phyloP scores from a whole-genome alignment of 2,888 invertebrate species.

The Seira sanloemensis region DNA sequence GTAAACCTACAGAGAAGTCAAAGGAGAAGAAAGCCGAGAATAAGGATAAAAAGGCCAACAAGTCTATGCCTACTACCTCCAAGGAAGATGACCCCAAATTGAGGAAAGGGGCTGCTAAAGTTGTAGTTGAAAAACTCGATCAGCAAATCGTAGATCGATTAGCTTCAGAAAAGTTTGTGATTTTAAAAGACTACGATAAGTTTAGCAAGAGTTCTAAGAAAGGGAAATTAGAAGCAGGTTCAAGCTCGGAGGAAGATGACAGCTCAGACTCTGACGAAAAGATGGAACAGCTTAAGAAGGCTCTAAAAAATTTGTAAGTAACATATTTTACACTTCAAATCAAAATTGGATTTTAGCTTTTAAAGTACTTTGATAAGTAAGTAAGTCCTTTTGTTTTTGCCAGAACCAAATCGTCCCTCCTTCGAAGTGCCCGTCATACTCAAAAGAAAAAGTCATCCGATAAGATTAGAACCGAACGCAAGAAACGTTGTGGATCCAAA shows the following conservation, averaged over 20 bases:
- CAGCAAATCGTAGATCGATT: conserved; percentile 9
- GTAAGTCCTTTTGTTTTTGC: no score
- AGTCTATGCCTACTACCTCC: no score
- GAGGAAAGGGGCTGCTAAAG: neutral
- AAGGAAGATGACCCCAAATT: conserved; percentile 38
- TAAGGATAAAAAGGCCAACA: neutral
- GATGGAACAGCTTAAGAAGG: neutral
- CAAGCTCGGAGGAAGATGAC: neutral
- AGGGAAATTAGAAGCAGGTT: neutral
- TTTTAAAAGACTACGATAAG: conserved; percentile 9
- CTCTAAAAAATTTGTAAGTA: conserved; percentile 38
- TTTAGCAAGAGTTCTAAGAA: conserved; percentile 21
- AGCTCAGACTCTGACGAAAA: conserved; percentile 31
- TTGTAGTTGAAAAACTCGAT: conserved; percentile 19
- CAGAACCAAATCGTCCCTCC: no score
- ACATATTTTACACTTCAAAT: neutral
- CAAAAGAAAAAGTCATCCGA: no score
- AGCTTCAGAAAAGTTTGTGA: conserved; percentile 6
- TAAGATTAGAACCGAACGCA: no score
- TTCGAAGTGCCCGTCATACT: no score
- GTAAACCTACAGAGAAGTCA: neutral
- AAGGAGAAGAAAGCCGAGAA: neutral
- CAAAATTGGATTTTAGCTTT: no score
- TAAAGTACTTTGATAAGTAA: no score
- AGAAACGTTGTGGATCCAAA: no score